Base-by-base conservation (phyloP, 53 echinoderm and acorn worm species). In the Patiria pectinifera region DNA sequence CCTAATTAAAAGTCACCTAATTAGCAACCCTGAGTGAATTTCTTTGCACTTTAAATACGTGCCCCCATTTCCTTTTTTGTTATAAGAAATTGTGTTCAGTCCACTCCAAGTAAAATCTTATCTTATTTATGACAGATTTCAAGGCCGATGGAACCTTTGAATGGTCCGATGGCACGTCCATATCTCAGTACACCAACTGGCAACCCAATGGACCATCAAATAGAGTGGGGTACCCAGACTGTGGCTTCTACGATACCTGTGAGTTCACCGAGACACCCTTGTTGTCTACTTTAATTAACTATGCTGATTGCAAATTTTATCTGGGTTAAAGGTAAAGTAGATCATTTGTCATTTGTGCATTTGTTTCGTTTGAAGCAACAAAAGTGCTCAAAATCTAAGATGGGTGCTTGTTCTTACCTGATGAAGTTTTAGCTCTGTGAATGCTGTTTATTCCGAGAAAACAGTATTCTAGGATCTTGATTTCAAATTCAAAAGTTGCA, bases 191-290 rank as follows among this genome's bases (percentile, higher is more conserved):
- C 60, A 89, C 19, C 21, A 96, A 96, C 35, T 96, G 96, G 96
- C 84, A 78, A 48, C 75, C 87, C 11, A 88, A 87, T 76, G 84
- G 80, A 9, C 96, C 94, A 16, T 69, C 61, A 9, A 91, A 94
- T 76, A 93, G 87, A 8, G 45, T 8, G 5, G 6, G 59, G 16
- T 83, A 83, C 59, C 49, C 93, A 11, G 94, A 96, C 89, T 94
- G 94, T 80, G 94, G 93, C 48, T 91, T 72, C 58, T 95, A 93
- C 72, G 92, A 91, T 70, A 96, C 96, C 45, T 86, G 96, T 96
- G 76, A 94, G 94, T 91, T 22, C 22, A 11, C 6, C 13, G 53
- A 44, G 21, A 25, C 3, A 8, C 2, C 15, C 35, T 35, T 35
- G 35, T 35, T 21, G 15, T 69, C 21, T 13, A 21, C 69, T 69